These are phyloP conservation scores for Boulengeromyrus knoepffleri DNA, from an alignment of 2,113 vertebrate species.

Conservation along the genomic window DNA sequence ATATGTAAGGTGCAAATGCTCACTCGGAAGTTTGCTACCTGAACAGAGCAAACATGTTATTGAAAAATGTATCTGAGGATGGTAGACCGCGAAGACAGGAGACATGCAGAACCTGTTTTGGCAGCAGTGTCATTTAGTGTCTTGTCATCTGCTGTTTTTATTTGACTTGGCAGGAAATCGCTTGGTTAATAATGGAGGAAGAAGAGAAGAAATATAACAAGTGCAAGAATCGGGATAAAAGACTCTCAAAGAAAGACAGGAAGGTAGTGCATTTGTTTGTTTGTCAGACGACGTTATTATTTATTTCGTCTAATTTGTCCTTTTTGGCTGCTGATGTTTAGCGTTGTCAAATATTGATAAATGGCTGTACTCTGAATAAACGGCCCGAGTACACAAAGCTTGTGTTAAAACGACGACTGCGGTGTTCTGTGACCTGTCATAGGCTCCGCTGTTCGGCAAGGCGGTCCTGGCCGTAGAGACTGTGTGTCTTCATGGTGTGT, in stretches of 20 bases:
- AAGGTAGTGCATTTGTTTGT: conserved; percentile 56
- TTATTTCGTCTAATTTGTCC: neutral
- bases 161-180: conserved; percentile 70
- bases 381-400: neutral
- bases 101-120: neutral
- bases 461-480: neutral
- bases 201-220: conserved; percentile 81
- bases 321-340: neutral
- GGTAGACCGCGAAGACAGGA: neutral
- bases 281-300: neutral
- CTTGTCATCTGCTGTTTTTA: neutral
- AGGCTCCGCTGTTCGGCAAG: neutral
- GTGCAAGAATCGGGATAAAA: conserved; percentile 67
- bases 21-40: neutral
- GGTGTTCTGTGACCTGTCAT: neutral
- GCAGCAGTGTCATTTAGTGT: neutral
- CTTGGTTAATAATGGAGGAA: conserved; percentile 81
- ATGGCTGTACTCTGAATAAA: neutral
- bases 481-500: neutral
- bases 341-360: neutral
- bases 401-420: neutral
- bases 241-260: conserved; percentile 67
- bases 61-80: neutral
- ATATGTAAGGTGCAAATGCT: neutral
- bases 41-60: neutral